Conservation (phyloP, 2,797 vertebrate genomes). For the Buceros bicornis region DNA sequence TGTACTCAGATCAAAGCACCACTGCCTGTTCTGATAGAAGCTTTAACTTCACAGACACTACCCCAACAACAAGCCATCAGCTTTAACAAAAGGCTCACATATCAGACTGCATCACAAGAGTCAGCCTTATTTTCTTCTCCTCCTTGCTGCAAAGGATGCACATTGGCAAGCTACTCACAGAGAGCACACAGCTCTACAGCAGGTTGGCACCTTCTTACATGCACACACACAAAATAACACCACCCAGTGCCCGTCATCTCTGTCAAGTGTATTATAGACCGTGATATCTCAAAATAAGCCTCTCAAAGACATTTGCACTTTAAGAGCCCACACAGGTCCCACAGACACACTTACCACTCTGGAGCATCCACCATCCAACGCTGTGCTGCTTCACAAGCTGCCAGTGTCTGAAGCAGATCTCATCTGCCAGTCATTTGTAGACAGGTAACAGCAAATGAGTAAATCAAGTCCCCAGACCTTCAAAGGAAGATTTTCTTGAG, state of each 20-base stretch:
- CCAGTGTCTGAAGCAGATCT: background rate
- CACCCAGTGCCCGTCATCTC: background rate
- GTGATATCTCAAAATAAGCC: background rate
- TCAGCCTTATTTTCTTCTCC: background rate
- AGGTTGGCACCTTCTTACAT: background rate
- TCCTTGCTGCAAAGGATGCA: background rate
- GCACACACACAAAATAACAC: background rate
- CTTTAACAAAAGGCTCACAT: constrained; percentile 48
- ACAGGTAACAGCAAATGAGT: background rate
- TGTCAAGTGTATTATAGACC: background rate
- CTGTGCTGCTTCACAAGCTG: background rate
- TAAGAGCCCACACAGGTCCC: background rate
- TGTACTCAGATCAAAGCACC: constrained; percentile 68
- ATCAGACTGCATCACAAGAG: background rate
- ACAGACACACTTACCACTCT: background rate
- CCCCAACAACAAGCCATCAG: background rate
- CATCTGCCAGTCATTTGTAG: background rate
- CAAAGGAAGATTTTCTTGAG: background rate
- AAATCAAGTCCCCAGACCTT: background rate
- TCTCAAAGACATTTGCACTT: background rate
- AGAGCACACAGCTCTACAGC: background rate
- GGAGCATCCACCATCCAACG: background rate
- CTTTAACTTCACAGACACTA: constrained; percentile 39
- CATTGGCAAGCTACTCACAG: background rate
- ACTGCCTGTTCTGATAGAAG: constrained; percentile 41